Evolutionary conservation across 37 sponge, comb jelly and placozoan genomes (phyloP), one percentile per base, ranked within the genome.

Genomic region (Halisarca cf. caerulea): DNA sequence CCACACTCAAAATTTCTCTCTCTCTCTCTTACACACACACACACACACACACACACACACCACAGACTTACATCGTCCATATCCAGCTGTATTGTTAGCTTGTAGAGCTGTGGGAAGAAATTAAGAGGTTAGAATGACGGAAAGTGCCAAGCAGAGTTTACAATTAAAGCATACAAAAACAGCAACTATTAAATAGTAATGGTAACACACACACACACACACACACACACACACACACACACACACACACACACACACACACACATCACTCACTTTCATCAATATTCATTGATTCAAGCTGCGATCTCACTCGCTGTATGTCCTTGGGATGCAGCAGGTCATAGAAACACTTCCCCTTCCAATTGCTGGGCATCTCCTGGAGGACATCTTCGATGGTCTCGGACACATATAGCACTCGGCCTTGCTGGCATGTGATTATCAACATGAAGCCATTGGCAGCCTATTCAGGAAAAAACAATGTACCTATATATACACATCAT

Each of bases 401-500:
- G 5, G 93, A 92, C 25, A 90, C 96, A 86, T 86, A 96, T 36
- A 96, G 81, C 0, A 96, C 75, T 3, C 86, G 59, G 21, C 78
- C 93, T 37, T 84, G 66, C 45, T 91, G 86, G 80, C 96, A 96
- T 77, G 82, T 84, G 14, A 96, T 87, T 41, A 96, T 93, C 28
- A 96, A 9, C 92, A 96, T 89, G 84, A 96, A 96, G 0, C 96
- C 96, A 81, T 93, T 92, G 59, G 94, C 96, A 41, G 94, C 97
- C 90, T 93, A 83, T 14, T 39, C 9, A 44, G 85, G 60, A 0
- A 77, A n/a, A 32, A 18, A n/a, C n/a, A n/a, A n/a, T n/a, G n/a
- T n/a, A n/a, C n/a, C n/a, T n/a, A n/a, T n/a, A n/a, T n/a, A n/a
- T n/a, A n/a, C n/a, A n/a, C n/a, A n/a, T n/a, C n/a, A n/a, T n/a